A percentile compares a stretch with the other conserved stretches of the same genome.
phyloP scores from a whole-genome alignment of 2,888 invertebrate species.

The Frankliniella intonsa region DNA sequence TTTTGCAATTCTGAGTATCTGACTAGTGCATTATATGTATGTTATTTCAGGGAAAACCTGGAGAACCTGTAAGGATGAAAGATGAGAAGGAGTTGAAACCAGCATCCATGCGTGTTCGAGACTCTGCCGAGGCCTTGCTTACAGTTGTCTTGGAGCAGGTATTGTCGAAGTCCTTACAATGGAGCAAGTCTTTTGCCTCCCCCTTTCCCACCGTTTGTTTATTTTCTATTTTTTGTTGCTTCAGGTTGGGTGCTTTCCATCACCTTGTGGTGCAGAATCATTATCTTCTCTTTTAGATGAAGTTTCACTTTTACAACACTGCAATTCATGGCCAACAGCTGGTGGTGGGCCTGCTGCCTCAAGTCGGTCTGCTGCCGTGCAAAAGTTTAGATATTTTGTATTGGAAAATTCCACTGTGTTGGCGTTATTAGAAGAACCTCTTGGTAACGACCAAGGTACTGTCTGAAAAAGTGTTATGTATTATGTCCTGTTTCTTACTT shows the following conservation, averaged over 20 bases:
- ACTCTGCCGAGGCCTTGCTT: conserved; percentile 92
- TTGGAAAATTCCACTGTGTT: conserved; percentile 85
- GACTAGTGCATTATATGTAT: neutral
- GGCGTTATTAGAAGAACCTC: conserved; percentile 84
- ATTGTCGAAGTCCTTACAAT: neutral
- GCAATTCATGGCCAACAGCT: conserved; percentile 57
- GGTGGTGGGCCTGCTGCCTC: conserved; percentile 44
- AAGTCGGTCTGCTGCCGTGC: conserved; percentile 53
- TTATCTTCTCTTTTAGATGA: conserved; percentile 86
- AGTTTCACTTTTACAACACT: conserved; percentile 70
- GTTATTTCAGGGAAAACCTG: conserved; percentile 62
- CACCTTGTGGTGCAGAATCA: conserved; percentile 77
- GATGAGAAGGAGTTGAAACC: conserved; percentile 95
- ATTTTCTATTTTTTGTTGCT: conserved; percentile 20
- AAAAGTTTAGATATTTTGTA: conserved; percentile 81
- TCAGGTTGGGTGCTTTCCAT: conserved; percentile 76
- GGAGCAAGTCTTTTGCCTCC: neutral
- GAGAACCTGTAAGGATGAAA: conserved; percentile 86
- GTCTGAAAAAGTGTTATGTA: conserved; percentile 26
- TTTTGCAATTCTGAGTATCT: neutral
- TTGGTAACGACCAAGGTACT: conserved; percentile 71
- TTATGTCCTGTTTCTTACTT: conserved; percentile 4
- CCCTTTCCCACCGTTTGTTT: neutral
- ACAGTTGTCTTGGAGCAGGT: conserved; percentile 88
- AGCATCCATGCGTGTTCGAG: conserved; percentile 94